Conservation (phyloP, 30 jellyfish, hydroid and myxozoan species). For the Aurelia sp. region DNA sequence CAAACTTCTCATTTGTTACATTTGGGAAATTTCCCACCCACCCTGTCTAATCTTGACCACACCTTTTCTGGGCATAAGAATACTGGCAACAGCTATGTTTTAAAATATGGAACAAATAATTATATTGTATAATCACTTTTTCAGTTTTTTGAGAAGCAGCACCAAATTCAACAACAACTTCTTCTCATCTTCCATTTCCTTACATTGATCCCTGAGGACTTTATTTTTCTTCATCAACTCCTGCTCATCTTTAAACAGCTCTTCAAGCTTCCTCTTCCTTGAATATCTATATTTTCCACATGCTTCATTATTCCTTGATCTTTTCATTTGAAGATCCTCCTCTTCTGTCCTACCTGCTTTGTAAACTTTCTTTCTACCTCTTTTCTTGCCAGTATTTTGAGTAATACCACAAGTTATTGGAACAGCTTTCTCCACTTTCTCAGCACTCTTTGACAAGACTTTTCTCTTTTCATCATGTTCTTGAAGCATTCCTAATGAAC, state of each 20-base stretch:
- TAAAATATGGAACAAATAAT: no score
- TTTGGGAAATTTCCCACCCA: no score
- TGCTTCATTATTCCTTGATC: slow-evolving; percentile 66
- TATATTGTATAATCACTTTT: no score
- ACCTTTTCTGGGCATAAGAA: no score
- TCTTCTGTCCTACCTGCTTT: slow-evolving; percentile 24
- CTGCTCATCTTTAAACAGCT: slow-evolving; percentile 56
- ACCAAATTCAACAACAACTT: slow-evolving; percentile 26
- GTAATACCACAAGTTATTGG: slow-evolving; percentile 31
- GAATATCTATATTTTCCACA: slow-evolving; percentile 53
- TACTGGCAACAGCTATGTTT: no score
- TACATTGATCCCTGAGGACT: slow-evolving; percentile 18
- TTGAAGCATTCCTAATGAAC: no score
- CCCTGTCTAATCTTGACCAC: no score
- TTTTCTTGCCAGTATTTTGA: slow-evolving; percentile 72
- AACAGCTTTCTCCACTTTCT: neutral
- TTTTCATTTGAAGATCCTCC: slow-evolving; percentile 51
- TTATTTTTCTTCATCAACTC: slow-evolving; percentile 20
- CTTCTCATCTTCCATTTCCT: slow-evolving; percentile 54
- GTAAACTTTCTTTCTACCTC: slow-evolving; percentile 71
- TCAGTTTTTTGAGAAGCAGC: neutral
- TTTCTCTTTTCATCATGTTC: neutral
- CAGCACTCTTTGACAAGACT: neutral
- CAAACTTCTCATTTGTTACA: no score
- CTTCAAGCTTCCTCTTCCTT: slow-evolving; percentile 40